Base-by-base conservation (phyloP, 2,113 vertebrate species). In the Gymnocephalus cernua region DNA sequence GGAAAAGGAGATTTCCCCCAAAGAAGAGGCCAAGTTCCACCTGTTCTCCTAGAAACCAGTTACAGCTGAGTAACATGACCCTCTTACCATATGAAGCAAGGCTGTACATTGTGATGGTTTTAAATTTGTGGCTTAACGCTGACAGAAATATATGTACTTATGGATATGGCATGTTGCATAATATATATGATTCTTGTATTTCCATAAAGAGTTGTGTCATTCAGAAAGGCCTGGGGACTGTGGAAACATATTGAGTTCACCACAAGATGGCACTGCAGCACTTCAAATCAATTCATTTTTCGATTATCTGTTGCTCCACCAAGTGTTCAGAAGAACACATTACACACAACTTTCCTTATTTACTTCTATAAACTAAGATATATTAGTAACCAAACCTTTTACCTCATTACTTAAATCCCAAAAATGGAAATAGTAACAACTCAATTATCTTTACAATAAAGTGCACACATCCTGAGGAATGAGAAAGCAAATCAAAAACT, bases 241-340 rank as follows among this genome's bases (percentile, higher is more conserved):
- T 54, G 48, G 29, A 50, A 23, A 47, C 69, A 73, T 21, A 27
- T 59, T 12, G 9, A 41, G 0, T 47, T 65, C 5, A 64, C 87
- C 92, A 88, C 80, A 54, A 75, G 93, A 79, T 80, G 93, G 82
- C 88, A 62, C 71, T 90, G 61, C 70, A 81, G 74, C 79, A 57
- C 74, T 68, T 68, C 9, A 38, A 56, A 79, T 77, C 13, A 25
- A 12, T 41, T 50, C 0, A 29, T 12, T 15, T 6, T n/a, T 6
- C 9, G 1, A 77, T 77, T 6, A 59, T 25, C 64, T 87, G 23
- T 80, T 76, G 86, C 88, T 6, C 89, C 89, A 91, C 44, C 88
- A 5, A 69, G 90, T 82, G 93, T 51, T 71, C 41, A 81, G 3
- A 71, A 47, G 7, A 14, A 21, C 13, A 63, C 29, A 77, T 64